A percentile compares a stretch with the other conserved stretches of the same genome.
Conservation (phyloP, 1,140 invertebrate species). For the Lasaia peninsularis region DNA sequence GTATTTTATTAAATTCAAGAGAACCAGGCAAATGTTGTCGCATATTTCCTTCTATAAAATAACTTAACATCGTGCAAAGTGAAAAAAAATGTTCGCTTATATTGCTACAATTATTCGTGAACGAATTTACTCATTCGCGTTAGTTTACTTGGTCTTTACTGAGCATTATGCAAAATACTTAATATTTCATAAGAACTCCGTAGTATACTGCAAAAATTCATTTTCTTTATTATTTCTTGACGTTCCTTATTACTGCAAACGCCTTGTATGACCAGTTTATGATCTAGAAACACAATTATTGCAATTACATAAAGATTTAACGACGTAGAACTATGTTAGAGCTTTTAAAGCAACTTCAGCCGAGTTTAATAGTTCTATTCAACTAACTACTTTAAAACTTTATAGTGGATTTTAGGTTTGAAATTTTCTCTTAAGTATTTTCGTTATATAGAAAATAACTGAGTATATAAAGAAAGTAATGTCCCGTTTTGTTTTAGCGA, state of each 20-base stretch:
- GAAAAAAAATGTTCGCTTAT: too few relatives aligned
- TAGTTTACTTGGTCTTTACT: too few relatives aligned
- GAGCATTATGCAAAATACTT: too few relatives aligned
- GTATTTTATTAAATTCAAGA: too few relatives aligned
- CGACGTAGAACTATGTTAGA: conserved; percentile 6
- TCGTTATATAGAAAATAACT: not conserved
- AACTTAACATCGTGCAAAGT: too few relatives aligned
- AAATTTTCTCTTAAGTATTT: not conserved
- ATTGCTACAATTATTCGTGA: too few relatives aligned
- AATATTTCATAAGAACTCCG: too few relatives aligned
- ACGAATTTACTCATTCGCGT: too few relatives aligned
- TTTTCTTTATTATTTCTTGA: conserved; percentile 51
- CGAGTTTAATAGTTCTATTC: conserved; percentile 11
- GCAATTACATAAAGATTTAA: conserved; percentile 5
- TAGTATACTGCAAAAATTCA: not conserved
- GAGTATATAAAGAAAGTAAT: not conserved
- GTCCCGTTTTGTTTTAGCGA: too few relatives aligned
- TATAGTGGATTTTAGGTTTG: not conserved
- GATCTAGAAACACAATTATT: conserved; percentile 50
- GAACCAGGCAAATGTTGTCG: too few relatives aligned
- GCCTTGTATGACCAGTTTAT: conserved; percentile 72
- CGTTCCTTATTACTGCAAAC: conserved; percentile 68
- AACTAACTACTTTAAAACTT: conserved; percentile 10
- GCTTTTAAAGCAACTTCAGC: conserved; percentile 10
- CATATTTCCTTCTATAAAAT: too few relatives aligned